A percentile compares a stretch with the other conserved stretches of the same genome.
Conservation (phyloP, 2,888 invertebrate genomes). For the Tenthredo distinguenda region DNA sequence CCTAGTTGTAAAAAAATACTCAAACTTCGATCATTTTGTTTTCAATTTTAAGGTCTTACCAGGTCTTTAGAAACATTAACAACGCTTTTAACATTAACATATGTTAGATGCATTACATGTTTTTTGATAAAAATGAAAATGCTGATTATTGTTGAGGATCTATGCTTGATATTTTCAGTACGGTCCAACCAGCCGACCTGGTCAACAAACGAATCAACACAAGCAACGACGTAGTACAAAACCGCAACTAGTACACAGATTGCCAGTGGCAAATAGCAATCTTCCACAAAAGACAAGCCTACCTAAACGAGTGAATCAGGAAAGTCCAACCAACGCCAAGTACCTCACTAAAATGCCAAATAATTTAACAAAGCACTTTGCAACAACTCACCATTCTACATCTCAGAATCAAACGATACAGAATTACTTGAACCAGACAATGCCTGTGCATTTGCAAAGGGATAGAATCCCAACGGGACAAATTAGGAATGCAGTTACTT, state of each 20-base stretch:
- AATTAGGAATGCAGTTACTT: constrained; percentile 21
- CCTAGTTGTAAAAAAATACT: not conserved
- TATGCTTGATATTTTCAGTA: constrained; percentile 58
- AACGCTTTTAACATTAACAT: not conserved
- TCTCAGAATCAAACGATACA: constrained; percentile 67
- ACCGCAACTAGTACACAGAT: constrained; percentile 59
- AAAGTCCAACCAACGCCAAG: constrained; percentile 62
- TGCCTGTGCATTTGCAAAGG: constrained; percentile 58
- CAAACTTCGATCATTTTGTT: not conserved
- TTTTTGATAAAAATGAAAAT: not conserved
- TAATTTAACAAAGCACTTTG: constrained; percentile 64
- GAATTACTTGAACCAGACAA: constrained; percentile 71
- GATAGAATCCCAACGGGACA: constrained; percentile 38
- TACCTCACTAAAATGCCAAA: constrained; percentile 65
- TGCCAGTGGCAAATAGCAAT: constrained; percentile 55
- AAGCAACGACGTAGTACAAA: constrained; percentile 61
- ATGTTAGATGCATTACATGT: not conserved
- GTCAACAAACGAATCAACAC: constrained; percentile 57
- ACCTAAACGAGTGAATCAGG: constrained; percentile 63
- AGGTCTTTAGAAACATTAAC: not conserved
- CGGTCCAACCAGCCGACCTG: constrained; percentile 57
- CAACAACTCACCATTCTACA: constrained; percentile 53
- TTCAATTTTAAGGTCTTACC: not conserved
- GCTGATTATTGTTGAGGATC: not conserved
- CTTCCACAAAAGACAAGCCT: constrained; percentile 47